phyloP scores from a whole-genome alignment of 2,113 vertebrate species.

The Epinephelus lanceolatus region DNA sequence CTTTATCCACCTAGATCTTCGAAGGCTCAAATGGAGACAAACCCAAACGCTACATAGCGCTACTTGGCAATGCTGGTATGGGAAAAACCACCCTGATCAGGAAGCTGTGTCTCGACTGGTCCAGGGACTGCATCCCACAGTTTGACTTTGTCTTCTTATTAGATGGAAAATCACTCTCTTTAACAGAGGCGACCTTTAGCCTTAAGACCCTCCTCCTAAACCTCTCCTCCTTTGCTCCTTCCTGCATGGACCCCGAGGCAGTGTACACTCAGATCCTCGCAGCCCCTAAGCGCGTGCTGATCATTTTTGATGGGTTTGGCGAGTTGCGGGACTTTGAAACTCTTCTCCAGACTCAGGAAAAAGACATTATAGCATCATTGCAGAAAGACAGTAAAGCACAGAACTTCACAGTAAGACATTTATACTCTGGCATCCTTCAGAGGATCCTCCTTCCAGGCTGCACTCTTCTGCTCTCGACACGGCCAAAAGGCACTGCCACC shows the following conservation, averaged over 20 bases:
- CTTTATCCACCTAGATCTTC: conserved; percentile 80
- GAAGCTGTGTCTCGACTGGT: conserved; percentile 91
- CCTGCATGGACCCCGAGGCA: conserved; percentile 67
- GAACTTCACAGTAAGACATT: conserved; percentile 80
- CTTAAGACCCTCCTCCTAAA: conserved; percentile 88
- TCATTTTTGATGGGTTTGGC: conserved; percentile 93
- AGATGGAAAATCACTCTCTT: conserved; percentile 84
- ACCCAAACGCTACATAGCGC: conserved; percentile 78
- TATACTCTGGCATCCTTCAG: conserved; percentile 90
- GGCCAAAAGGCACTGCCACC: conserved; percentile 86
- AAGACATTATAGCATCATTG: conserved; percentile 49
- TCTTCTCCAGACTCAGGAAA: conserved; percentile 76
- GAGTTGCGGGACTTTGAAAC: conserved; percentile 86
- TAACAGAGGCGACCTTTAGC: conserved; percentile 70
- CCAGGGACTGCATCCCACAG: conserved; percentile 83
- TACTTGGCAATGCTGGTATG: conserved; percentile 89
- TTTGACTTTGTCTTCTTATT: conserved; percentile 92
- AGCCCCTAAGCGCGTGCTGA: conserved; percentile 86
- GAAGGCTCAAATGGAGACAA: conserved; percentile 47
- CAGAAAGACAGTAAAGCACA: conserved; percentile 57
- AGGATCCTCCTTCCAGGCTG: conserved; percentile 89
- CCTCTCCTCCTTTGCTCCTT: conserved; percentile 65
- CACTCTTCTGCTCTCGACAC: conserved; percentile 87
- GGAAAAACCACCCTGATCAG: conserved; percentile 90
- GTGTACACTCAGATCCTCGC: conserved; percentile 86